Percentiles rank a stretch among this genome's conserved stretches.
Evolutionary conservation across 2,113 vertebrate genomes (phyloP).

Genomic region (Hipposideros armiger): DNA sequence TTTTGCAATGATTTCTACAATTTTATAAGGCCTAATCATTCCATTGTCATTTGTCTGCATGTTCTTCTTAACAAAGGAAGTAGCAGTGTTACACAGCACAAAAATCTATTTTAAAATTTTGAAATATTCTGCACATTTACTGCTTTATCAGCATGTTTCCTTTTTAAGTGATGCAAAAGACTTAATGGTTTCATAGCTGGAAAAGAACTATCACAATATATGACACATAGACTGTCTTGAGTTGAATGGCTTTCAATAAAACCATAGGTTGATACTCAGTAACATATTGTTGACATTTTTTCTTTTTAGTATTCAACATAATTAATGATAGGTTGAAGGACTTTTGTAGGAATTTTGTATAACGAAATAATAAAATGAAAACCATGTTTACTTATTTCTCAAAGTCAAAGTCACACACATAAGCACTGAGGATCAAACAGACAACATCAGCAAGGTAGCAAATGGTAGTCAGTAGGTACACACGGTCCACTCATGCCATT

Average conservation of each 20-base stretch:
- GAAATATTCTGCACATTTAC: not conserved
- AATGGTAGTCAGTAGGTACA: not conserved
- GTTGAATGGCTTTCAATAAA: not conserved
- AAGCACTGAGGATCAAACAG: not conserved
- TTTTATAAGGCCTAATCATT: not conserved
- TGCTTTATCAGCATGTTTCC: not conserved
- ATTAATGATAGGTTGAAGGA: not conserved
- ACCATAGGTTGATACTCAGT: not conserved
- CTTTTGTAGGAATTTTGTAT: not conserved
- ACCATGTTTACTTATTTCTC: conserved; percentile 27
- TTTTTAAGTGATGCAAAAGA: conserved; percentile 10
- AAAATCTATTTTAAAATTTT: conserved; percentile 23
- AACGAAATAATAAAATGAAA: conserved; percentile 55
- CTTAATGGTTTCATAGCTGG: not conserved
- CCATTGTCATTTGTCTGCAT: not conserved
- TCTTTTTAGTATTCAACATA: conserved; percentile 14
- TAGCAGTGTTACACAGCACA: not conserved
- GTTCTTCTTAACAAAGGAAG: not conserved
- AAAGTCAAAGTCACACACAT: not conserved
- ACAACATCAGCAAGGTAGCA: not conserved
- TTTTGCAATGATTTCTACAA: conserved; percentile 37
- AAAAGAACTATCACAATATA: not conserved
- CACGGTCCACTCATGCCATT: not conserved
- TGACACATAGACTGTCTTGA: not conserved
- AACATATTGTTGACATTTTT: not conserved